Base-by-base conservation (phyloP, 2,888 invertebrate genomes). In the Drosophila imparisetae region DNA sequence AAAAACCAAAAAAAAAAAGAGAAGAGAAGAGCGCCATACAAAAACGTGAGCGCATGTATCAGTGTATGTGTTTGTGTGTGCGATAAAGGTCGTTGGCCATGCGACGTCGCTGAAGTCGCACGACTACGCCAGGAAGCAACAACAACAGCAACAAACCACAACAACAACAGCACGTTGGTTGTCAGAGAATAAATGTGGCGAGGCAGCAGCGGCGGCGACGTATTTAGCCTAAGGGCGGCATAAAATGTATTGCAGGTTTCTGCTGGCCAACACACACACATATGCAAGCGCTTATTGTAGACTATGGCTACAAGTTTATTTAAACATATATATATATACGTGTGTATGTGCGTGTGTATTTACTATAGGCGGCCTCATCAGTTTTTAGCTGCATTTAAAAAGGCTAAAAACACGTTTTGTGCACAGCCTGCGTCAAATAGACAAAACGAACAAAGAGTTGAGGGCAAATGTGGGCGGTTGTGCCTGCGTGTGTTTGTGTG, bases 141-240 rank as follows among this genome's bases (percentile, higher is more conserved):
- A 77, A 71, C 63, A 80, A 42, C 76, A 75, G 78, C 62, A 66
- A 57, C 59, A 34, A 54, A 50, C 32, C 32, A 32, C 62, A 34
- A 34, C 53, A 53, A 34, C 53, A 57, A 66, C 50, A 52, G 52
- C 80, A 75, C 78, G 38, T 49, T 18, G 49, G 86, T 76, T 75
- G 84, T 59, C 72, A 68, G 72, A 72, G 77, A 73, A 78, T 57
- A 67, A 81, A 61, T 40, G 76, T 66, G 70, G 58, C 69, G 67
- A 36, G 27, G 49, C 49, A 49, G 59, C 66, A 65, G 60, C 72
- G 55, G 30, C 72, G 55, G 30, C 54, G 62, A 83, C 80, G 80
- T 88, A 74, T 88, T 90, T 90, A 90, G 86, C 90, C 89, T 86
- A 83, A 85, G 90, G 85, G 89, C 85, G 90, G 89, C 85, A 90